Base-by-base conservation (phyloP, 1,140 invertebrate genomes). In the Probaryconus sp. region DNA sequence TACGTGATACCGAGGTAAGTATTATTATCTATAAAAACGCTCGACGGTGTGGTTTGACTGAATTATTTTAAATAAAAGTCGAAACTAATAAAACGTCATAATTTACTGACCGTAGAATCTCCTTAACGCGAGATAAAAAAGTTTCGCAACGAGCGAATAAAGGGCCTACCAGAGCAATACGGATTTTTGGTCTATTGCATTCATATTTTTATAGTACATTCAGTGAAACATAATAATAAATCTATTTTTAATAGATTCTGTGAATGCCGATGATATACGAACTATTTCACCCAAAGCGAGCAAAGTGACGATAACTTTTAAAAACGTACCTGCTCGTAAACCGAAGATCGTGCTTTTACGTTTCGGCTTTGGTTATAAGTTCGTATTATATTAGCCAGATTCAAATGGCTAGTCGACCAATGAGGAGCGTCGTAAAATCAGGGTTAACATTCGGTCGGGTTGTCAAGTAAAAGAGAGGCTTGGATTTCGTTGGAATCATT, bases 301-400 rank as follows among this genome's bases (percentile, higher is more conserved):
- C 79, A 85, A 81, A 87, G 81, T 85, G 85, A 84, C 81, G 80
- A 86, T 81, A 84, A 85, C 80, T 87, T 85, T 87, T 83, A 82
- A 83, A 84, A 85, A 81, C 74, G 78, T 79, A 76, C 75, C 61
- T 65, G 81, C 69, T 86, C 84, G 81, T 86, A 86, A 86, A 86
- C 80, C 70, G 73, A 72, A 81, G 72, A 81, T 65, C 61, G 72
- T 76, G 79, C 80, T 85, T 71, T 79, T 83, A 83, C 81, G 83
- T 81, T 84, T 84, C 75, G 81, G 79, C 81, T 86, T 84, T 82
- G 79, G 82, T 85, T 86, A 87, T 87, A 87, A 87, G 85, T 87
- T 85, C 78, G 81, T 85, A 87, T 87, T 87, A 87, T 87, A 85
- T 87, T 87, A 86, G 84, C 73, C 77, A 79, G 80, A 60, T 81